These are phyloP conservation scores for Corydoras maculifer DNA, from an alignment of 2,113 vertebrate genomes.

Conservation along the genomic window DNA sequence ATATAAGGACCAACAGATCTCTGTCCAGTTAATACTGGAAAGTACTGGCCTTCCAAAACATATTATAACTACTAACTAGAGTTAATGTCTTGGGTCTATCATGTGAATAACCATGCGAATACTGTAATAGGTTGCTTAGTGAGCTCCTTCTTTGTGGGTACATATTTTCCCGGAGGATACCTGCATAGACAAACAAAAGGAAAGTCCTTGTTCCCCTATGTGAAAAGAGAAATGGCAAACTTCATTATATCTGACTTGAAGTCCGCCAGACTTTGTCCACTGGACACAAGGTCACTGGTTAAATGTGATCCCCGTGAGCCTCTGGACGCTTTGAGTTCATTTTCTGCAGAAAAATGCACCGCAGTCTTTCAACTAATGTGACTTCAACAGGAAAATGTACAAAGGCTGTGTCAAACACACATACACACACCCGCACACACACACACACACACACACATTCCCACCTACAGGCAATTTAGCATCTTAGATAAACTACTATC, in stretches of 20 bases:
- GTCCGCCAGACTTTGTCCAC: conserved; percentile 32
- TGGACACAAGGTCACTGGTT: conserved; percentile 43
- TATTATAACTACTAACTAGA: neutral
- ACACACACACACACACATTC: too few relatives aligned
- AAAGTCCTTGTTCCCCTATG: conserved; percentile 28
- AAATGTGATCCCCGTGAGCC: conserved; percentile 30
- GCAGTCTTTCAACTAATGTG: neutral
- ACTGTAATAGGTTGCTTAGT: conserved; percentile 15
- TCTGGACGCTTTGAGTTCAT: conserved; percentile 24
- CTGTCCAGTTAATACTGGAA: too few relatives aligned
- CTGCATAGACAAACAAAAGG: conserved; percentile 44
- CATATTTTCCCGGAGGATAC: conserved; percentile 31
- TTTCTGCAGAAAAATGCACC: conserved; percentile 20
- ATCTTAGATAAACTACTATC: too few relatives aligned
- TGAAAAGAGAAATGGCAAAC: conserved; percentile 40
- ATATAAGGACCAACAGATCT: too few relatives aligned
- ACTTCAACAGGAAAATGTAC: conserved; percentile 1
- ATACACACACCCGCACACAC: too few relatives aligned
- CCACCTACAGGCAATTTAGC: too few relatives aligned
- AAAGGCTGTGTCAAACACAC: too few relatives aligned
- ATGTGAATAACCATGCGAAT: conserved; percentile 2
- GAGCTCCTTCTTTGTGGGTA: conserved; percentile 43
- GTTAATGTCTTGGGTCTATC: conserved; percentile 27
- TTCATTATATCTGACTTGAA: conserved; percentile 41
- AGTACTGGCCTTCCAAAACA: neutral